Evolutionary conservation across 2,113 vertebrate species (phyloP).

Genomic region (Rhinoptilus africanus): DNA sequence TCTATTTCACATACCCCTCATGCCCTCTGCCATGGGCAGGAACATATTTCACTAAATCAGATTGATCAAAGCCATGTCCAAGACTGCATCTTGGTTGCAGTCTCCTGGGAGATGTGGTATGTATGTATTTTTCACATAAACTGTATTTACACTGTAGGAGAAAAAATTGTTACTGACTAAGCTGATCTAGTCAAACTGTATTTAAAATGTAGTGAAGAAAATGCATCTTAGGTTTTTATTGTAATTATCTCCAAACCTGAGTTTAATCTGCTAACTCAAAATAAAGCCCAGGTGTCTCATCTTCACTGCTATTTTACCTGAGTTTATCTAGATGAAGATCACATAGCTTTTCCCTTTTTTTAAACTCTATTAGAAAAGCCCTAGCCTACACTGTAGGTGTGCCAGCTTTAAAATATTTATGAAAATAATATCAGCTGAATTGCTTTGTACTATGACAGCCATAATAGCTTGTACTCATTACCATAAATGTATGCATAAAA

Average conservation of each 20-base stretch:
- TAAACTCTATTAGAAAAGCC: background rate
- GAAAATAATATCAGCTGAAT: background rate
- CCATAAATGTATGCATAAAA: background rate
- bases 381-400: background rate
- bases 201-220: background rate
- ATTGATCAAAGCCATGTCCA: background rate
- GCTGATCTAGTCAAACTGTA: background rate
- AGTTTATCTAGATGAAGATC: background rate
- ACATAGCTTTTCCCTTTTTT: background rate
- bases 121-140: background rate
- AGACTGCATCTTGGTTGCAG: background rate
- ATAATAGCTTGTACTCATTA: slow-evolving; percentile 17
- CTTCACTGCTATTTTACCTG: background rate
- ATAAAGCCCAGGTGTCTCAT: background rate
- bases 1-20: background rate
- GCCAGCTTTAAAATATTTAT: slow-evolving; percentile 33
- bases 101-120: background rate
- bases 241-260: background rate
- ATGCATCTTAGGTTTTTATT: background rate
- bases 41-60: background rate
- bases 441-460: background rate
- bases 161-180: background rate
- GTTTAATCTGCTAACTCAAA: background rate
- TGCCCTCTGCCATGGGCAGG: fast-evolving
- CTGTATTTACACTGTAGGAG: background rate